These are phyloP conservation scores for Protophormia terraenovae DNA, from an alignment of 2,888 invertebrate genomes.

Conservation along the genomic window DNA sequence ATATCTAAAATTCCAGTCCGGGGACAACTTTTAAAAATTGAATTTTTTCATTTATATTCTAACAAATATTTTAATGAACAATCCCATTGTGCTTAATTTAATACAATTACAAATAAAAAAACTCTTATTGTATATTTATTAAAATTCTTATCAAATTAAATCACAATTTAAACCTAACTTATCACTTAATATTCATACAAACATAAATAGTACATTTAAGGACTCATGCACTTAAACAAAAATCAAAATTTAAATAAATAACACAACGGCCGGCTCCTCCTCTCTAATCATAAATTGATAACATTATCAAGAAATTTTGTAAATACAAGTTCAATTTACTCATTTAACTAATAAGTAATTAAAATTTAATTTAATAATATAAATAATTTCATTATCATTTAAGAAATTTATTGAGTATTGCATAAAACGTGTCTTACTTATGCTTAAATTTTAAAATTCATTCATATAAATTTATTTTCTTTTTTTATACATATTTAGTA, in stretches of 20 bases:
- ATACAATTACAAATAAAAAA: neutral
- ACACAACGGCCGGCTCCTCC: too few species aligned
- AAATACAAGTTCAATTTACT: neutral
- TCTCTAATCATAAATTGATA: slow-evolving; percentile 11
- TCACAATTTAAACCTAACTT: neutral
- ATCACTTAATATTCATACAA: neutral
- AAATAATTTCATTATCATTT: slow-evolving; percentile 29
- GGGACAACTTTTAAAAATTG: too few species aligned
- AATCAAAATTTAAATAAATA: neutral
- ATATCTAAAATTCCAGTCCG: too few species aligned
- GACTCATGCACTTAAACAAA: slow-evolving; percentile 38
- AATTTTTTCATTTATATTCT: too few species aligned
- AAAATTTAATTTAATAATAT: neutral
- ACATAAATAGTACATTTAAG: slow-evolving; percentile 26
- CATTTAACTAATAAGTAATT: slow-evolving; percentile 11
- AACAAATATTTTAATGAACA: neutral
- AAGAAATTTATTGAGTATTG: slow-evolving; percentile 1
- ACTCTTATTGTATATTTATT: neutral
- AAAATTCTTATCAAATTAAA: slow-evolving; percentile 17
- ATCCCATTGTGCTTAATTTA: neutral
- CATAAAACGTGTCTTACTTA: slow-evolving; percentile 25
- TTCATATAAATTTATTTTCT: slow-evolving; percentile 28
- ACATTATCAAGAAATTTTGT: slow-evolving; percentile 5
- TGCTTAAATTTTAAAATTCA: slow-evolving; percentile 40
- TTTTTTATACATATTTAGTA: neutral